phyloP scores from a whole-genome alignment of 1,140 invertebrate genomes.

The Trissolcus basalis region DNA sequence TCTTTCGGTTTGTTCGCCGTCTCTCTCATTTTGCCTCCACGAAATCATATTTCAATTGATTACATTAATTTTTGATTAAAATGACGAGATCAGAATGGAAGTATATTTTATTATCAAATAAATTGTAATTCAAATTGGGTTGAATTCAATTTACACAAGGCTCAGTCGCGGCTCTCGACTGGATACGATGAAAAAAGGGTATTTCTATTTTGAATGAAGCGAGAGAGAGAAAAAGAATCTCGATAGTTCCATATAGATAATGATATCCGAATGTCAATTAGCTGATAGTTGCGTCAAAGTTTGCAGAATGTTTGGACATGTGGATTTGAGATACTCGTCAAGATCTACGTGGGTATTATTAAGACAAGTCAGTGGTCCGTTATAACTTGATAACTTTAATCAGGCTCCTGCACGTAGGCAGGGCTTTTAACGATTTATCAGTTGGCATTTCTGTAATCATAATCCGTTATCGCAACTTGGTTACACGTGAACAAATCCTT shows the following conservation, averaged over 20 bases:
- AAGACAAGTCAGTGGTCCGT: slow-evolving; percentile 5
- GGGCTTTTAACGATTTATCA: not conserved
- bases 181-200: no score
- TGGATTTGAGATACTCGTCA: slow-evolving; percentile 15
- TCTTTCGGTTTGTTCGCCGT: no score
- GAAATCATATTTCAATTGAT: slow-evolving; percentile 12
- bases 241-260: not conserved
- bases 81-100: no score
- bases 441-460: not conserved
- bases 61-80: not conserved
- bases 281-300: slow-evolving; percentile 27
- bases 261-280: slow-evolving; percentile 18
- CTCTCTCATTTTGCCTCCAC: not conserved
- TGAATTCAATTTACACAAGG: slow-evolving; percentile 2
- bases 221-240: no score
- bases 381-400: slow-evolving; percentile 2
- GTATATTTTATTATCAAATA: no score
- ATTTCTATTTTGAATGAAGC: no score
- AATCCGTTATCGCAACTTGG: not conserved
- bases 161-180: no score
- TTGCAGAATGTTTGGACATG: slow-evolving; percentile 11
- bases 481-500: not conserved
- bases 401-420: not conserved
- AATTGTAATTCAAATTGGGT: no score
- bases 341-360: slow-evolving; percentile 11